Percentiles rank a stretch among this genome's conserved stretches.
Conservation (phyloP, 2,797 vertebrate species). For the Remorina albescens region DNA sequence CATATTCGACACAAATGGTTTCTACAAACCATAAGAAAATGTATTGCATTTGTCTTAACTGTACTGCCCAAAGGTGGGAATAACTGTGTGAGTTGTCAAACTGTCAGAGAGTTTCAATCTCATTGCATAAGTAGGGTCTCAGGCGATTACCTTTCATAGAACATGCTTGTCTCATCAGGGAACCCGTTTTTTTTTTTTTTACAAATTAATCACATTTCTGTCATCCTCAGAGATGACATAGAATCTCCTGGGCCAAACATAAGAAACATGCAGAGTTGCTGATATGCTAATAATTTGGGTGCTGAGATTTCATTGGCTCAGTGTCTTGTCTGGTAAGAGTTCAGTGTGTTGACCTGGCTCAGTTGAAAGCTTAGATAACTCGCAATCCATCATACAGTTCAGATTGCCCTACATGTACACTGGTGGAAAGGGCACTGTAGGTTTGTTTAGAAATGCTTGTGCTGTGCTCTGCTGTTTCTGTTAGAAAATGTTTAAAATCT, state of each 20-base stretch:
- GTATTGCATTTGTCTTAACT: slow-evolving; percentile 12
- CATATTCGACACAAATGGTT: slow-evolving; percentile 28
- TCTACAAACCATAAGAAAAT: slow-evolving; percentile 23
- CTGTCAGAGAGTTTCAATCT: slow-evolving; percentile 17
- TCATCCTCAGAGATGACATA: slow-evolving; percentile 19
- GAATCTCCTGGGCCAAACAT: slow-evolving; percentile 13
- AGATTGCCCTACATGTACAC: not conserved
- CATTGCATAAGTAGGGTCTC: slow-evolving; percentile 25
- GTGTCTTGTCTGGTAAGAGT: slow-evolving; percentile 25
- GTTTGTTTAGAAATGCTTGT: slow-evolving; percentile 11
- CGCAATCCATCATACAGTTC: slow-evolving; percentile 25
- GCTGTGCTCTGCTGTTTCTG: slow-evolving; percentile 9
- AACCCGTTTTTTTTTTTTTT: slow-evolving; percentile 26
- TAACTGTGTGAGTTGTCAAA: slow-evolving; percentile 58
- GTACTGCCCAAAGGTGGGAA: slow-evolving; percentile 41
- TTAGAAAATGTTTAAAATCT: slow-evolving; percentile 20
- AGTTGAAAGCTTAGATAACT: slow-evolving; percentile 38
- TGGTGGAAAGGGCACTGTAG: not conserved
- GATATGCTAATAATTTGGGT: slow-evolving; percentile 30
- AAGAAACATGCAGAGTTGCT: slow-evolving; percentile 25
- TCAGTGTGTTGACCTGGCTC: slow-evolving; percentile 32
- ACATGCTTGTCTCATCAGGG: not conserved
- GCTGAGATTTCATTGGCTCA: slow-evolving; percentile 26
- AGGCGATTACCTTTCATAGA: slow-evolving; percentile 24
- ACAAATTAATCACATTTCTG: slow-evolving; percentile 25